Evolutionary conservation across 2,113 vertebrate genomes (phyloP).

Genomic region (Girardinichthys multiradiatus): DNA sequence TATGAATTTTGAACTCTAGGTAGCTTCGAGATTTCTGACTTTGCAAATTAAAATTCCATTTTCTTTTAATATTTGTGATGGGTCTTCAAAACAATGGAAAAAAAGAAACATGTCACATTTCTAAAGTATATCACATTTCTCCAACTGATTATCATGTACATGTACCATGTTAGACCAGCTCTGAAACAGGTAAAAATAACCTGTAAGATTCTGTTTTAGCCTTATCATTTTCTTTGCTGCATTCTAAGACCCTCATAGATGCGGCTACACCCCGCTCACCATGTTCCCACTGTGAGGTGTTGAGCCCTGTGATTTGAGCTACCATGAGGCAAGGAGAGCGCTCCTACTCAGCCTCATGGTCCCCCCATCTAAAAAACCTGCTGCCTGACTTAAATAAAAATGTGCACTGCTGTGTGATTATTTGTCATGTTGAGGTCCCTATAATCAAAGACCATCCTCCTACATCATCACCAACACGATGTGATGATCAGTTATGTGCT

Average conservation of each 20-base stretch:
- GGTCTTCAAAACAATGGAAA: neutral
- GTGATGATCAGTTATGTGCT: constrained; percentile 7
- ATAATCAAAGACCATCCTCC: constrained; percentile 8
- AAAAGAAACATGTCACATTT: neutral
- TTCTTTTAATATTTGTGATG: too few species aligned
- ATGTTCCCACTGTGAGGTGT: constrained; percentile 31
- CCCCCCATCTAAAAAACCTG: constrained; percentile 29
- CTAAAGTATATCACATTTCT: neutral
- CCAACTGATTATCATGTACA: neutral
- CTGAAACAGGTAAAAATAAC: neutral
- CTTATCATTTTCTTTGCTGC: neutral
- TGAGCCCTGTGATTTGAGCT: constrained; percentile 16
- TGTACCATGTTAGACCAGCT: neutral
- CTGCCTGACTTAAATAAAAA: constrained; percentile 6
- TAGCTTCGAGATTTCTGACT: too few species aligned
- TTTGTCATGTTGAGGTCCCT: constrained; percentile 36
- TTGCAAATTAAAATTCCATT: too few species aligned
- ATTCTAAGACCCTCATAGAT: constrained; percentile 3
- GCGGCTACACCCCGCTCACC: constrained; percentile 22
- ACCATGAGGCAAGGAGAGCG: constrained; percentile 15
- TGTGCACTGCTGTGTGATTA: neutral
- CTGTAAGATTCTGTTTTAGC: neutral
- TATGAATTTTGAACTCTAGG: too few species aligned
- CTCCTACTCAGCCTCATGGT: constrained; percentile 67
- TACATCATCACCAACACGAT: constrained; percentile 5